Evolutionary conservation across 2,113 vertebrate genomes (phyloP).

Genomic region (Cottus gobio): DNA sequence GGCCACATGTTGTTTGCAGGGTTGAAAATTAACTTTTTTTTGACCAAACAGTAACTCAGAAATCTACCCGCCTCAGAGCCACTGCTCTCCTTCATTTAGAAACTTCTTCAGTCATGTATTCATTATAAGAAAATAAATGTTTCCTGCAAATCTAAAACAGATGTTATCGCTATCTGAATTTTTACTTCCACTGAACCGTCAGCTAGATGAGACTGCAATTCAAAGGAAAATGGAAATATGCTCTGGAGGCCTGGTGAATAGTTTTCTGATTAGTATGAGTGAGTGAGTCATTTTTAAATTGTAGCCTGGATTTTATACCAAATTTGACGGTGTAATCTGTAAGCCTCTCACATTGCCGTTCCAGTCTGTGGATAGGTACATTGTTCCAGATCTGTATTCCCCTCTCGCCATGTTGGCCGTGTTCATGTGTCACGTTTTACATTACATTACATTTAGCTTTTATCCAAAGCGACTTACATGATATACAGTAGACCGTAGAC

Average conservation of each 20-base stretch:
- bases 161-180: neutral
- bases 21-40: conserved; percentile 38
- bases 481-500: too few relatives aligned
- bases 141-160: conserved; percentile 1
- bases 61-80: neutral
- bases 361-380: neutral
- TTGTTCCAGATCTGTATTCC: neutral
- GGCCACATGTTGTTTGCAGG: neutral
- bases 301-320: neutral
- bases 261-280: neutral
- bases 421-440: neutral
- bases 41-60: neutral
- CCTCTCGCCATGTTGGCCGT: neutral
- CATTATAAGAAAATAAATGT: neutral
- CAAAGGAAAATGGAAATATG: conserved; percentile 7
- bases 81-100: neutral
- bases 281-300: neutral
- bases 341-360: neutral
- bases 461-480: too few relatives aligned
- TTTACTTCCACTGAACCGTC: neutral
- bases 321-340: neutral
- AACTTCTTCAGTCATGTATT: conserved; percentile 1
- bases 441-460: too few relatives aligned
- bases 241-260: neutral
- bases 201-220: neutral